phyloP scores from a whole-genome alignment of 1,140 invertebrate genomes.

The Saxidomus purpurata region DNA sequence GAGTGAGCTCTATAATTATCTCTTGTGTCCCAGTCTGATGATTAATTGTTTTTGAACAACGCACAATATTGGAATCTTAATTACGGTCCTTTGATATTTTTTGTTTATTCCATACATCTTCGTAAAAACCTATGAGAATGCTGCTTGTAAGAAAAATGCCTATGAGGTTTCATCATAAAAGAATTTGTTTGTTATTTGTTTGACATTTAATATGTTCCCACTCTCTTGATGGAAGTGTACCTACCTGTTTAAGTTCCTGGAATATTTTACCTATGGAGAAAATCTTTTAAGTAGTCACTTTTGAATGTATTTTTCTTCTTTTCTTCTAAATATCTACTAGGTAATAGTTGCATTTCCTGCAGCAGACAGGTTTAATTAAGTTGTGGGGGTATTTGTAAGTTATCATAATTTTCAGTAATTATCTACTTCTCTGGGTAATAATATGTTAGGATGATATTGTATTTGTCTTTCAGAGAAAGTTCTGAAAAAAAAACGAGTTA shows the following conservation, averaged over 20 bases:
- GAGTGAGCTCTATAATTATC: no score
- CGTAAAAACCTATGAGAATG: not conserved
- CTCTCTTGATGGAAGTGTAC: not conserved
- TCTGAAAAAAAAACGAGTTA: no score
- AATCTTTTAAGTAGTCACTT: not conserved
- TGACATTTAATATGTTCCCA: not conserved
- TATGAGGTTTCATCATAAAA: not conserved
- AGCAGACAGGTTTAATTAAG: not conserved
- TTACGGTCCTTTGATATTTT: conserved; percentile 12
- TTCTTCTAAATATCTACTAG: not conserved
- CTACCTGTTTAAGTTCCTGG: not conserved
- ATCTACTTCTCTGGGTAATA: not conserved
- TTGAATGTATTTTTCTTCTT: not conserved
- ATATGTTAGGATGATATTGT: not conserved
- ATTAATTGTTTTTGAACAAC: not conserved
- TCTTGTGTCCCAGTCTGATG: no score
- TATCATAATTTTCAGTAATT: not conserved
- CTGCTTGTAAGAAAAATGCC: not conserved
- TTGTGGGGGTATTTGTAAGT: not conserved
- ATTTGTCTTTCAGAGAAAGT: no score
- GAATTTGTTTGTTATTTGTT: conserved; percentile 5
- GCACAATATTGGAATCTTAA: not conserved
- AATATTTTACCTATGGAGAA: not conserved
- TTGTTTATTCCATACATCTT: not conserved
- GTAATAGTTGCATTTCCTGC: not conserved